Base-by-base conservation (phyloP, 1,140 invertebrate genomes). In the Scaptomyza hsui region DNA sequence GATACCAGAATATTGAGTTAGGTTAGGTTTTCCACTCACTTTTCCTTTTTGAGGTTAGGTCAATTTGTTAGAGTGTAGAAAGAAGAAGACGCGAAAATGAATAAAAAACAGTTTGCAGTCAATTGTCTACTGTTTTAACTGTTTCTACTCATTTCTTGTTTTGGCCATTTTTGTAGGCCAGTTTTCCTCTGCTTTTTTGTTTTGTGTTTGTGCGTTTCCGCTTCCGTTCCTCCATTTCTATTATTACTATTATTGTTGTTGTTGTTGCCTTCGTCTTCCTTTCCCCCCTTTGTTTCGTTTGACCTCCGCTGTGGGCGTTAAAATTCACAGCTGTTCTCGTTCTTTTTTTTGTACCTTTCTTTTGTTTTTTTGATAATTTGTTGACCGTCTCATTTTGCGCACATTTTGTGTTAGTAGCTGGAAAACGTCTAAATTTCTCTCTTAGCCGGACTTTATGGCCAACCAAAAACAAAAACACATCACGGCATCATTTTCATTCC, bases 381-480 rank as follows among this genome's bases (percentile, higher is more conserved):
- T 83, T 83, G 80, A 72, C 79, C 79, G 77, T 83, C 72, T 65
- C 80, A 85, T 83, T 83, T 83, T 70, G 63, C 72, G 80, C 80
- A 64, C 72, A 81, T 78, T 80, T 78, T 55, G 51, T 45, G 70
- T 42, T 37, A 44, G 52, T 26, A 47, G 12, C 69, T 37, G 53
- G 53, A 39, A 73, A 76, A 69, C 45, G 69, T 68, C 73, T 68
- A 67, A 57, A 75, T 68, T 75, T 72, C 69, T 72, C 67, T 29
- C 26, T 29, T 29, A 21, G 37, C 41, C 35, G 39, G 42, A 67
- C 56, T 67, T 75, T 75, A 72, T 62, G 61, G 45, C 67, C 51
- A 26, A 13, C 12, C 21, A 29, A 21, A 5, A 51, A 18, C 1
- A 49, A 13, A n/a, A 51, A 7, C 32, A 55, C 24, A 37, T n/a